A percentile compares a stretch with the other conserved stretches of the same genome.
These are phyloP conservation scores for Hephaestus fuliginosus DNA, from an alignment of 2,797 vertebrate species.

Conservation along the genomic window DNA sequence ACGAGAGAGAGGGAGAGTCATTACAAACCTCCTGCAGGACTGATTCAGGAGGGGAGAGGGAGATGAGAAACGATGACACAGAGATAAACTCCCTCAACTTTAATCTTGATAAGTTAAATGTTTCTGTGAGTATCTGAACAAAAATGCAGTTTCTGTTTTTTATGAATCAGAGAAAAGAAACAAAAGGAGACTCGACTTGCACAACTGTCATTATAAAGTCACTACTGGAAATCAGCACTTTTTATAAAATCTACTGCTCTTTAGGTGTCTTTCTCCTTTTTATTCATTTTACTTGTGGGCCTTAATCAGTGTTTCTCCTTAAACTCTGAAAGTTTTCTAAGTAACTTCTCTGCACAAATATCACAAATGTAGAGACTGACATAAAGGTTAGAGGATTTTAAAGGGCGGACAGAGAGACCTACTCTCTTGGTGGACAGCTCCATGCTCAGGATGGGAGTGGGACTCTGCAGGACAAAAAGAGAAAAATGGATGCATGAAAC, in stretches of 20 bases:
- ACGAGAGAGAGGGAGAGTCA: not conserved
- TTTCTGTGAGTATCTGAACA: too few relatives aligned
- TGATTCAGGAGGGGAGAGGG: not conserved
- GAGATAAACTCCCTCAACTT: too few relatives aligned
- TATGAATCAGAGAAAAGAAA: not conserved
- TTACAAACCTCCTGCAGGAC: not conserved
- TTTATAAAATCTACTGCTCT: not conserved
- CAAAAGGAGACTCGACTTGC: not conserved
- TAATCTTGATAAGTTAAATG: too few relatives aligned
- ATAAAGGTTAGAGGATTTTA: not conserved
- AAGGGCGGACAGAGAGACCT: slow-evolving; percentile 54
- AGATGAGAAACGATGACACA: not conserved
- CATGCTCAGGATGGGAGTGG: slow-evolving; percentile 88
- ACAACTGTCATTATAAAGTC: not conserved
- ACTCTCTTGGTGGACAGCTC: slow-evolving; percentile 90
- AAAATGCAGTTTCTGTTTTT: not conserved
- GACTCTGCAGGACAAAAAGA: slow-evolving; percentile 71
- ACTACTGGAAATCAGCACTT: not conserved
- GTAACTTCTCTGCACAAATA: not conserved
- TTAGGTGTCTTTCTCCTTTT: too few relatives aligned
- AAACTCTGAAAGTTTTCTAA: not conserved
- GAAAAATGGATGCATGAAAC: not conserved
- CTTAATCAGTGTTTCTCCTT: not conserved
- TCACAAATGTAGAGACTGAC: not conserved
- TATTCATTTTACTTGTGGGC: too few relatives aligned